These are phyloP conservation scores for Probosciger aterrimus DNA, from an alignment of 2,113 vertebrate species.

Conservation along the genomic window DNA sequence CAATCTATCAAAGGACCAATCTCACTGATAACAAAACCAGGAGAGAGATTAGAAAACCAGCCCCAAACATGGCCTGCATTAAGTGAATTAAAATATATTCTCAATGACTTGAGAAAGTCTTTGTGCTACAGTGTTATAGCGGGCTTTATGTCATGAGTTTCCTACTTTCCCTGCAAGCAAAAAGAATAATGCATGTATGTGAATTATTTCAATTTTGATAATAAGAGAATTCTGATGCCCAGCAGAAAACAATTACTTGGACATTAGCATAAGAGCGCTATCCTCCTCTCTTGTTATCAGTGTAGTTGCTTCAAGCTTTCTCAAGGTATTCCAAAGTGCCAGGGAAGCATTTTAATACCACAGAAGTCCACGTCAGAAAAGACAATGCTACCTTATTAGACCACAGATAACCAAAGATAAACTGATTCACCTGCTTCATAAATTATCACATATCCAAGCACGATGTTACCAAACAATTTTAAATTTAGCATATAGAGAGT, in stretches of 20 bases:
- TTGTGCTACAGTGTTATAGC: background rate
- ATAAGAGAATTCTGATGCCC: background rate
- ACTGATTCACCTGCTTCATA: background rate
- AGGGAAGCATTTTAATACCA: background rate
- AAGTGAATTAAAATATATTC: background rate
- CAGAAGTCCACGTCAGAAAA: background rate
- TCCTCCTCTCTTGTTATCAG: background rate
- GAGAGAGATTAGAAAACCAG: background rate
- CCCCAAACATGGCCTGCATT: background rate
- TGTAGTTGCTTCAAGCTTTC: background rate
- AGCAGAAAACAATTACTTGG: background rate
- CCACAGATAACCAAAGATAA: background rate
- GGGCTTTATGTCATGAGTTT: background rate
- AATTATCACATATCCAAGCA: background rate
- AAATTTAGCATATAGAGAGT: background rate
- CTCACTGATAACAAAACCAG: background rate
- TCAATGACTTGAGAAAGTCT: background rate
- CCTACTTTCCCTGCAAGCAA: background rate
- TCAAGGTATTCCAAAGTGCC: background rate
- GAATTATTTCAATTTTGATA: background rate
- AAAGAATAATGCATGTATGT: background rate
- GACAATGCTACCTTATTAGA: background rate
- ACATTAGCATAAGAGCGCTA: background rate
- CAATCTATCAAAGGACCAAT: background rate
- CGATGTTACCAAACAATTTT: background rate